A percentile compares a stretch with the other conserved stretches of the same genome.
These are phyloP conservation scores for Antitype chi DNA, from an alignment of 2,888 invertebrate genomes.

Conservation along the genomic window DNA sequence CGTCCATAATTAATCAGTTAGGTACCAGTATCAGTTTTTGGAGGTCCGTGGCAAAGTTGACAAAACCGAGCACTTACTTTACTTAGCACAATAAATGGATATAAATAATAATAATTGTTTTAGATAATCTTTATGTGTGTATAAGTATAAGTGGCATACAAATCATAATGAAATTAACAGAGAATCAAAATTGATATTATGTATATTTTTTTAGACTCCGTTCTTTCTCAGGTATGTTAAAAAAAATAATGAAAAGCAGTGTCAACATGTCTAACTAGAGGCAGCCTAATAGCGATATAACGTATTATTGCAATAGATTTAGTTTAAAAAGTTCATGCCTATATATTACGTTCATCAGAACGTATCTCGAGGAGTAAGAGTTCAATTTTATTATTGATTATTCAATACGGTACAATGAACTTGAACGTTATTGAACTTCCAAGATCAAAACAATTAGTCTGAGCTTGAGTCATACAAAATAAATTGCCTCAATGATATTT, in stretches of 20 bases:
- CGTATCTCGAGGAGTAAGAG: neutral
- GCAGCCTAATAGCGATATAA: neutral
- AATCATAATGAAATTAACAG: neutral
- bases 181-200: neutral
- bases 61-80: neutral
- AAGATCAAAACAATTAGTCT: constrained; percentile 13
- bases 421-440: constrained; percentile 24
- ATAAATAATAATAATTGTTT: neutral
- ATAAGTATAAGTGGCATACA: neutral
- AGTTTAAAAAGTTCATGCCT: neutral
- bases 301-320: neutral
- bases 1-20: neutral
- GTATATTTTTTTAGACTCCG: neutral
- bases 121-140: no score
- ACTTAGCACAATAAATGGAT: neutral
- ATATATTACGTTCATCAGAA: constrained; percentile 1
- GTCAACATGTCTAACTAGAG: neutral
- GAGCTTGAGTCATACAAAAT: constrained; percentile 5
- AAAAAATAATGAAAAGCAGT: neutral
- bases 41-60: neutral
- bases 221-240: no score
- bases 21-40: neutral
- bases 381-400: neutral
- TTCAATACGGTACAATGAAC: constrained; percentile 10
- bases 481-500: neutral